Evolutionary conservation across 2,797 vertebrate species (phyloP), one percentile per base, ranked within the genome.

Genomic region (Pterois miles): DNA sequence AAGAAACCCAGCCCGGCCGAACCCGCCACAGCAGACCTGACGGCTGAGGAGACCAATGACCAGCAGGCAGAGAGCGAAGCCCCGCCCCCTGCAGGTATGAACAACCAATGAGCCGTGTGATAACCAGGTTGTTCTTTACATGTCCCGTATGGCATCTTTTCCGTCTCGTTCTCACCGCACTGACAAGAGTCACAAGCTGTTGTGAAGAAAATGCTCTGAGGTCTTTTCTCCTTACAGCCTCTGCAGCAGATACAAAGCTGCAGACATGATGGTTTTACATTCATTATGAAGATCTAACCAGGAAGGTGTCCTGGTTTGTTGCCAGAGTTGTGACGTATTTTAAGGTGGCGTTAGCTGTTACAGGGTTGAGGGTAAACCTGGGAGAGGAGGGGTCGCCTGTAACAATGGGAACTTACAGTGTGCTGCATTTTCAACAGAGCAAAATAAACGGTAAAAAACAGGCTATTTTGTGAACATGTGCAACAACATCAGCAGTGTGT

Each of bases 51-150:
- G 74, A 59, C 87, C 83, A 80, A 71, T 34, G 74, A 84, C 0
- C 46, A 76, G 70, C 60, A 23, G 2, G 65, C 53, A 6, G 81
- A 84, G 13, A 18, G 7, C 0, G 78, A 90, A 65, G 86, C 65
- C 80, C 85, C 81, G 54, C 83, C 88, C 62, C 72, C 80, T 20
- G 63, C 80, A 81, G 89, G 92, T 93, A 90, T 0, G 57, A 40
- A 5, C 6, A 3, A 16, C 90, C 84, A 83, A 74, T 83, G 13
- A 8, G 69, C 2, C 1, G n/a, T 6, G 13, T 4, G 43, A 20
- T 12, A 1, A 25, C 1, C 22, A 2, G 34, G 36, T 18, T 38
- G 80, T 34, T 69, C 64, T 66, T 71, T 63, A n/a, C 40, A 57
- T 77, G 63, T 78, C 71, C 76, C 65, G 67, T 14, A 2, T 29